phyloP scores from a whole-genome alignment of 2,888 invertebrate species.

The Cheilosia impressa region DNA sequence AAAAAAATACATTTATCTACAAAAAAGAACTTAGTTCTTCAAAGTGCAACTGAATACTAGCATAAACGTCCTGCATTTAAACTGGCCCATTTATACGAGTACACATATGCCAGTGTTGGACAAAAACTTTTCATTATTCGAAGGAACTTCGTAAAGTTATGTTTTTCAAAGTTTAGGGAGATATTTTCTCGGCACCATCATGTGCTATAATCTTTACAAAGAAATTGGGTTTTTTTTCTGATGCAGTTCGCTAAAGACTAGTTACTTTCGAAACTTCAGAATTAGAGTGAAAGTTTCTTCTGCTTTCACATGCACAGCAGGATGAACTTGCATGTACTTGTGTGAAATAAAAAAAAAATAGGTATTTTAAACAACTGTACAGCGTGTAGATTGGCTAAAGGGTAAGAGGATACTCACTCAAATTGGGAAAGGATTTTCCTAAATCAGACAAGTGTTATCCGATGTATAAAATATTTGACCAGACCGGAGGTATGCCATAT shows the following conservation, averaged over 20 bases:
- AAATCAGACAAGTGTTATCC: too few relatives aligned
- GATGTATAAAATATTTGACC: too few relatives aligned
- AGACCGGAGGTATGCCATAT: too few relatives aligned
- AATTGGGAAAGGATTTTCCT: too few relatives aligned
- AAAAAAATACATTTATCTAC: too few relatives aligned
- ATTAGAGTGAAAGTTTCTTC: background rate
- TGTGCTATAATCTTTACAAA: slow-evolving; percentile 13
- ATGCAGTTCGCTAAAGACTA: background rate
- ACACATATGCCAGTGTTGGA: background rate
- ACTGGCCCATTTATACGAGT: background rate
- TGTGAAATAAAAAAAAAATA: too few relatives aligned
- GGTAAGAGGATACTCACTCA: too few relatives aligned
- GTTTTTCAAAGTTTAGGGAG: slow-evolving; percentile 2
- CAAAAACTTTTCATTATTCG: slow-evolving; percentile 4
- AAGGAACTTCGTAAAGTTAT: background rate
- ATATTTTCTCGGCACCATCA: background rate
- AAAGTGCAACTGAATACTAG: background rate
- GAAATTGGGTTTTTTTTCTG: background rate
- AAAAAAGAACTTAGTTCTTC: too few relatives aligned
- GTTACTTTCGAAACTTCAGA: background rate
- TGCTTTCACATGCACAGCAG: background rate
- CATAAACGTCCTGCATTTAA: slow-evolving; percentile 16
- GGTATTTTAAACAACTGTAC: too few relatives aligned
- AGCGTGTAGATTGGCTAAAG: too few relatives aligned
- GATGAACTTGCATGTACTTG: too few relatives aligned